Percentiles rank a stretch among this genome's conserved stretches.
Conservation (phyloP, 2,888 invertebrate species). For the Syrista parreyssii region DNA sequence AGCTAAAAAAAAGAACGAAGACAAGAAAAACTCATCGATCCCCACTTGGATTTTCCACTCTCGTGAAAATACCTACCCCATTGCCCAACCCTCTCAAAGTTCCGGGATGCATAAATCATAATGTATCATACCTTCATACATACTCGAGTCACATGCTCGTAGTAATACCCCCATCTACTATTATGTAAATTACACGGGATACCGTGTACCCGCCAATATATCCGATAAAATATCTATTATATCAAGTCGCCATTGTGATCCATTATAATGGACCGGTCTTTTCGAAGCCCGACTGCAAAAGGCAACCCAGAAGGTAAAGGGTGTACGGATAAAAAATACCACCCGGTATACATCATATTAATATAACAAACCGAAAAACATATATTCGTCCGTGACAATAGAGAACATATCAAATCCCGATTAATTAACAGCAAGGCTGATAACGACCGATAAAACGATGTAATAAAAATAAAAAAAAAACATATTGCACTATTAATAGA, state of each 20-base stretch:
- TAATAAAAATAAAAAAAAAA: background rate
- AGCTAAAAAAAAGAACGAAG: background rate
- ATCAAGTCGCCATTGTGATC: constrained; percentile 42
- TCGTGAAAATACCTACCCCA: background rate
- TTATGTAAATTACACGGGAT: constrained; percentile 47
- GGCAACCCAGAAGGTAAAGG: constrained; percentile 18
- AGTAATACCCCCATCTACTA: constrained; percentile 34
- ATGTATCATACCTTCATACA: constrained; percentile 21
- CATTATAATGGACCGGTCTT: constrained; percentile 14
- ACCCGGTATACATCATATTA: background rate
- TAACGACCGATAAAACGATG: background rate
- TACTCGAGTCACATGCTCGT: constrained; percentile 33
- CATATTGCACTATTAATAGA: no score
- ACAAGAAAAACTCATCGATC: background rate
- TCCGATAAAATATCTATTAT: constrained; percentile 51
- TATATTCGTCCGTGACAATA: background rate
- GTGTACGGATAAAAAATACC: constrained; percentile 15
- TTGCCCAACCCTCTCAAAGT: background rate
- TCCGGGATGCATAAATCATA: background rate
- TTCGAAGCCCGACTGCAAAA: constrained; percentile 23
- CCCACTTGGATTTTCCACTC: background rate
- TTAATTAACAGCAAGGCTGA: background rate
- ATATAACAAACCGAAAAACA: background rate
- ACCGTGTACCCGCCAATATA: constrained; percentile 26
- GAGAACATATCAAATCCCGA: background rate